Evolutionary conservation across 2,797 vertebrate species (phyloP), one percentile per base, ranked within the genome.

Genomic region (Eleutherodactylus coqui): DNA sequence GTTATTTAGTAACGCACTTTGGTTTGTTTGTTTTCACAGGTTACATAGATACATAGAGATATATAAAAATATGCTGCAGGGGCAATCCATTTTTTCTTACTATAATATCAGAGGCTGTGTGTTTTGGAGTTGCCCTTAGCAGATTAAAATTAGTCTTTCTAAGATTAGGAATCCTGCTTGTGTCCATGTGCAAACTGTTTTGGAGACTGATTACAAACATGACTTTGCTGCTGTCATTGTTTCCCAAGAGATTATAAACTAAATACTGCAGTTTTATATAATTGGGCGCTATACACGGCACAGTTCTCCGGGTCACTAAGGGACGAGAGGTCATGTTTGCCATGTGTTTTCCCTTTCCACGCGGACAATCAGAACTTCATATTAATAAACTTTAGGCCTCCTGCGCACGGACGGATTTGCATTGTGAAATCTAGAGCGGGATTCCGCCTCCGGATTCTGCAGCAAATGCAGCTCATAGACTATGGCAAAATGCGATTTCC

Each of bases 121-220:
- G 84, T 70, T 85, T 19, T 72, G 64, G 75, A 79, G 62, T 79
- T 72, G 77, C 76, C 76, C 62, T 73, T 79, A 79, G 76, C 75
- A 85, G 76, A 85, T 29, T 73, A 79, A 72, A 85, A 55, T 85
- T 85, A 85, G 83, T 19, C 51, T 43, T 79, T 79, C 84, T 85
- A 85, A 79, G 77, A 79, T 85, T 85, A 85, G 73, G 75, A 70
- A 32, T 79, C 83, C 62, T 69, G 32, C 32, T 79, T 79, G 84
- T 58, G 76, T 49, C 76, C 32, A 55, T 70, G 49, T 38, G 21
- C 38, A 53, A 32, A 73, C 84, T 85, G 76, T 79, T 85, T 72
- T 85, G 84, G 84, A 85, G 73, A 85, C 62, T 64, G 49, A 73
- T 79, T 85, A 58, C 76, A 85, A 79, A 79, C 76, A 85, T 60